These are phyloP conservation scores for Carcinoscorpius rotundicauda DNA, from an alignment of 1,140 invertebrate species.

Conservation along the genomic window DNA sequence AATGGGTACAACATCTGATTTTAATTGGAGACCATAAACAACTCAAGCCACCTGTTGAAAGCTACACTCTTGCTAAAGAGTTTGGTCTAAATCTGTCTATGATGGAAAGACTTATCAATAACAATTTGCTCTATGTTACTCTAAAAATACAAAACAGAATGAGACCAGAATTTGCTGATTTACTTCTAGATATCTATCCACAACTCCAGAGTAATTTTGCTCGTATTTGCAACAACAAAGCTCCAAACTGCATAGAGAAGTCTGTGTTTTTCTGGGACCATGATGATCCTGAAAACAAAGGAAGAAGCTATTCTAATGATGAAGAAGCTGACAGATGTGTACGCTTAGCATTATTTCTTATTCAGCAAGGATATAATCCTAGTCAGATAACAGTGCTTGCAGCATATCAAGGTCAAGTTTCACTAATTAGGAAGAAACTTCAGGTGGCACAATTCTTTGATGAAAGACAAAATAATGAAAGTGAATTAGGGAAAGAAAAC, in stretches of 20 bases:
- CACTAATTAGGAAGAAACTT: too few species aligned
- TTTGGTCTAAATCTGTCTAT: conserved; percentile 34
- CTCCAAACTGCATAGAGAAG: conserved; percentile 8
- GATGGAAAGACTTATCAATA: conserved; percentile 23
- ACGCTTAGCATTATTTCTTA: conserved; percentile 43
- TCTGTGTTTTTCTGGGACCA: conserved; percentile 19
- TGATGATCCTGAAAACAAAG: conserved; percentile 6
- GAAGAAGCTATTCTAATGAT: conserved; percentile 33
- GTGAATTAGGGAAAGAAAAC: not conserved
- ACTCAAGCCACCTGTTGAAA: conserved; percentile 34
- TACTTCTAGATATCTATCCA: conserved; percentile 21
- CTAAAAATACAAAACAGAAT: conserved; percentile 21
- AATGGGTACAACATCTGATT: conserved; percentile 61
- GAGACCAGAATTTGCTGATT: conserved; percentile 17
- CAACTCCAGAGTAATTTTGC: conserved; percentile 13
- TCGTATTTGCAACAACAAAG: conserved; percentile 3
- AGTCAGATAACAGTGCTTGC: conserved; percentile 51
- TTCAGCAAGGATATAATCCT: conserved; percentile 44
- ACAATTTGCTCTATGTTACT: conserved; percentile 13
- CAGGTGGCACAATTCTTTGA: conserved; percentile 1
- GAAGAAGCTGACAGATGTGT: conserved; percentile 46
- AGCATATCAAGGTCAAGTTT: conserved; percentile 47
- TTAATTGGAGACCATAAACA: conserved; percentile 55
- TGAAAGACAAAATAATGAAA: conserved; percentile 10
- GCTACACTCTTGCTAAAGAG: conserved; percentile 29